These are phyloP conservation scores for Eupristina koningsbergeri DNA, from an alignment of 1,140 invertebrate genomes.

Conservation along the genomic window DNA sequence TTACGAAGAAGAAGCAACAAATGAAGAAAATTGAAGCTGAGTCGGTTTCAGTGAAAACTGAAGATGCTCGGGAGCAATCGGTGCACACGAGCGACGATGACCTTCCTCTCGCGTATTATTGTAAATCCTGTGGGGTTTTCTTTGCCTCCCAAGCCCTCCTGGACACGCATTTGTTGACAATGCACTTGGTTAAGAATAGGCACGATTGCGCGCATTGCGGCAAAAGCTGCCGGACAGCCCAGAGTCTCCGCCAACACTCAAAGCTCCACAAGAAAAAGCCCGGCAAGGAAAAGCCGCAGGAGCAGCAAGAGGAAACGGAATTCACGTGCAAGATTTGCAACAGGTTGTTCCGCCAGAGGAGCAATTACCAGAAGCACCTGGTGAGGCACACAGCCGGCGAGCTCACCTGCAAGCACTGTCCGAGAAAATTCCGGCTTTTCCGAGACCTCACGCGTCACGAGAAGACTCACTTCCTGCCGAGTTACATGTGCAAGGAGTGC, in stretches of 20 bases:
- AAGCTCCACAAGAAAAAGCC: slow-evolving; percentile 60
- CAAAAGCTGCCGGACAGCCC: slow-evolving; percentile 60
- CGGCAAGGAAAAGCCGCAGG: slow-evolving; percentile 29
- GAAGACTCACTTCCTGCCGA: slow-evolving; percentile 69
- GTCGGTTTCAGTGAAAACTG: not conserved
- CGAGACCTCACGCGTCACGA: slow-evolving; percentile 70
- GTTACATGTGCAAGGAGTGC: slow-evolving; percentile 69
- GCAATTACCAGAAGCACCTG: slow-evolving; percentile 69
- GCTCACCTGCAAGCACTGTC: slow-evolving; percentile 68
- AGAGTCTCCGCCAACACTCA: slow-evolving; percentile 64
- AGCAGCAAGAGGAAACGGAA: slow-evolving; percentile 46
- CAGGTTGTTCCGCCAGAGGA: slow-evolving; percentile 68
- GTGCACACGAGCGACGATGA: slow-evolving; percentile 56
- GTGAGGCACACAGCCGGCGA: slow-evolving; percentile 66
- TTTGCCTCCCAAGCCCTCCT: slow-evolving; percentile 61
- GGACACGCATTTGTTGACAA: slow-evolving; percentile 59
- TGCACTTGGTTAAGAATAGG: slow-evolving; percentile 62
- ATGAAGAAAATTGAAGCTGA: slow-evolving; percentile 43
- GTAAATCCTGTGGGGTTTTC: slow-evolving; percentile 61
- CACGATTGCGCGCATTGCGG: slow-evolving; percentile 65
- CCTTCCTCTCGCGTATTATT: slow-evolving; percentile 61
- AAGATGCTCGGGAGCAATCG: slow-evolving; percentile 47
- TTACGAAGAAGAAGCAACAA: slow-evolving; percentile 43
- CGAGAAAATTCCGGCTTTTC: slow-evolving; percentile 68
- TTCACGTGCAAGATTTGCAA: slow-evolving; percentile 67